Conservation (phyloP, 2,888 invertebrate genomes). For the Folsomia manolachei region DNA sequence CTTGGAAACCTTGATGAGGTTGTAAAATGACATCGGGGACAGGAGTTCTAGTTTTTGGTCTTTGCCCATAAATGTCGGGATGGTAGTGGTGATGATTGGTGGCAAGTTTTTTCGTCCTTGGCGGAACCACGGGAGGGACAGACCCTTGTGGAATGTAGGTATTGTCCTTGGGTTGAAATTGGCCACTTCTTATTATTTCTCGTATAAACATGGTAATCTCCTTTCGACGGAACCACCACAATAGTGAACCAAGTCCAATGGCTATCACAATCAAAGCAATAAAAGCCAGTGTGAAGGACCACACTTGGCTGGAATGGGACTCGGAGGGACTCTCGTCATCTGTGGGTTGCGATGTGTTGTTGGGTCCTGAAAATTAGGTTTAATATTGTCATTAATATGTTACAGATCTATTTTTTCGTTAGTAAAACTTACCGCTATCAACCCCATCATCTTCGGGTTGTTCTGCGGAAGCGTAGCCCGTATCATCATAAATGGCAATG, state of each 20-base stretch:
- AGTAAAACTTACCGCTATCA: constrained; percentile 42
- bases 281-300: constrained; percentile 51
- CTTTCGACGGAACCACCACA: constrained; percentile 52
- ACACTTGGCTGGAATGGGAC: constrained; percentile 17
- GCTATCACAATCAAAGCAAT: constrained; percentile 51
- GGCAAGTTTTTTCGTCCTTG: constrained; percentile 47
- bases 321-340: constrained; percentile 16
- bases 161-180: neutral
- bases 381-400: neutral
- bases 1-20: constrained; percentile 52
- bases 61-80: constrained; percentile 36
- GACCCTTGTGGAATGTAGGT: neutral
- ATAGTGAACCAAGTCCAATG: constrained; percentile 48
- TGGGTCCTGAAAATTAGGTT: neutral
- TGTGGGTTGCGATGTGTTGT: constrained; percentile 20
- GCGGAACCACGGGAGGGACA: constrained; percentile 47
- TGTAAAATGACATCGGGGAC: constrained; percentile 50
- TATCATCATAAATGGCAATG: constrained; percentile 65
- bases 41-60: constrained; percentile 35
- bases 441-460: constrained; percentile 51
- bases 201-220: constrained; percentile 45
- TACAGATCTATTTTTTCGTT: neutral
- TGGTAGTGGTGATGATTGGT: constrained; percentile 20
- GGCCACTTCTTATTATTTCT: constrained; percentile 35
- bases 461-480: constrained; percentile 52